Conservation (phyloP, 2,888 invertebrate genomes). For the Himalopsyche tibetana region DNA sequence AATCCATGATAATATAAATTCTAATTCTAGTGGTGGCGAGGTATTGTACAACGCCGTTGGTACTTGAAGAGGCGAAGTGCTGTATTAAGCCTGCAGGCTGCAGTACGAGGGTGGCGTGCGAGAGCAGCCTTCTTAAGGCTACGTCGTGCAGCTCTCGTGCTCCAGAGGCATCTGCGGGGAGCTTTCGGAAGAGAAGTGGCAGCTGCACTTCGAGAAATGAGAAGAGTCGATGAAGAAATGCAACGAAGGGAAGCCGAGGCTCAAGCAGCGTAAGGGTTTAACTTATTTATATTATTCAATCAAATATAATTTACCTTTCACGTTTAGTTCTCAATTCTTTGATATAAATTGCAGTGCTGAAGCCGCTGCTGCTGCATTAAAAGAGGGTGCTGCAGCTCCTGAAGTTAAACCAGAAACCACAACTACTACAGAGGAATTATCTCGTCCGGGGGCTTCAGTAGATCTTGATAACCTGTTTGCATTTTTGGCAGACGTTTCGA, state of each 20-base stretch:
- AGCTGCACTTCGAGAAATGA: slow-evolving; percentile 90
- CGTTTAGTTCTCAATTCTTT: too few relatives aligned
- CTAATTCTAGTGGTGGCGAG: slow-evolving; percentile 79
- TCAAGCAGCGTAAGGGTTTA: slow-evolving; percentile 76
- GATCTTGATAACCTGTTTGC: slow-evolving; percentile 94
- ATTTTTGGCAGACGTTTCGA: slow-evolving; percentile 88
- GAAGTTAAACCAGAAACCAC: slow-evolving; percentile 52
- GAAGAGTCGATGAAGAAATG: slow-evolving; percentile 90
- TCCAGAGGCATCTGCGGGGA: slow-evolving; percentile 91
- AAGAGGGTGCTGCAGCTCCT: slow-evolving; percentile 64
- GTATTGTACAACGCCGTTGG: slow-evolving; percentile 80
- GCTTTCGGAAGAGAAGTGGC: slow-evolving; percentile 94
- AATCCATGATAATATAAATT: background rate
- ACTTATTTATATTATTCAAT: slow-evolving; percentile 67
- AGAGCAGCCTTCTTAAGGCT: slow-evolving; percentile 87
- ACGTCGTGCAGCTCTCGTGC: slow-evolving; percentile 89
- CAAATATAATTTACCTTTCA: too few relatives aligned
- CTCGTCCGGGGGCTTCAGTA: slow-evolving; percentile 80
- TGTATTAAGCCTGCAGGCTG: slow-evolving; percentile 86
- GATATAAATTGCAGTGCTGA: slow-evolving; percentile 76
- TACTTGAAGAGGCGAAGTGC: slow-evolving; percentile 82
- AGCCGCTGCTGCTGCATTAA: slow-evolving; percentile 63
- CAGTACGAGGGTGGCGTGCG: slow-evolving; percentile 90
- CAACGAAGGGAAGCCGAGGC: slow-evolving; percentile 83
- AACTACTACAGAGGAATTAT: slow-evolving; percentile 65